Conservation (phyloP, 1,140 invertebrate genomes). For the Drosophila leontia region DNA sequence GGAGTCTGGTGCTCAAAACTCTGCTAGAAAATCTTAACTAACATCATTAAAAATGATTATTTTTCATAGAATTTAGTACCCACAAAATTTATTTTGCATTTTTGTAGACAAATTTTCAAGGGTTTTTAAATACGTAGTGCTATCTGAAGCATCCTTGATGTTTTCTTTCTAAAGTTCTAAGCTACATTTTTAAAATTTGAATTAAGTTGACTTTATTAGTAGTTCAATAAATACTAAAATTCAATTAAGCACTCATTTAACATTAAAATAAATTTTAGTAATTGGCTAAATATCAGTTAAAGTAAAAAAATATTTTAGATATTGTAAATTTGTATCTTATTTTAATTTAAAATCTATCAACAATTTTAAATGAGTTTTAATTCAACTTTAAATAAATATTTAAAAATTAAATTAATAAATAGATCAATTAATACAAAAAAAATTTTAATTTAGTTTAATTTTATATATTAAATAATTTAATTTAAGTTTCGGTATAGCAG, state of each 20-base stretch:
- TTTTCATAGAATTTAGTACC: not conserved
- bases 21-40: too few species aligned
- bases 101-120: too few species aligned
- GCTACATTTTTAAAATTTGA: not conserved
- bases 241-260: too few species aligned
- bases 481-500: not conserved
- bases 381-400: not conserved
- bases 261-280: not conserved
- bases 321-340: too few species aligned
- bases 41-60: not conserved
- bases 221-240: not conserved
- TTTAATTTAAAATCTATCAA: not conserved
- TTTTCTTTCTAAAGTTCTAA: too few species aligned
- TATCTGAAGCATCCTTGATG: too few species aligned
- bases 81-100: too few species aligned
- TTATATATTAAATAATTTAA: not conserved
- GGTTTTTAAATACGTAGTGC: too few species aligned
- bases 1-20: not conserved
- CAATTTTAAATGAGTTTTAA: not conserved
- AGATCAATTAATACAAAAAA: not conserved
- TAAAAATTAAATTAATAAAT: not conserved
- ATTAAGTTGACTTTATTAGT: not conserved
- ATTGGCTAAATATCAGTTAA: not conserved
- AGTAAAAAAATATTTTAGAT: not conserved
- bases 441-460: not conserved